phyloP scores from a whole-genome alignment of 2,888 invertebrate genomes.

The Imbricaverruca yamaguchii region DNA sequence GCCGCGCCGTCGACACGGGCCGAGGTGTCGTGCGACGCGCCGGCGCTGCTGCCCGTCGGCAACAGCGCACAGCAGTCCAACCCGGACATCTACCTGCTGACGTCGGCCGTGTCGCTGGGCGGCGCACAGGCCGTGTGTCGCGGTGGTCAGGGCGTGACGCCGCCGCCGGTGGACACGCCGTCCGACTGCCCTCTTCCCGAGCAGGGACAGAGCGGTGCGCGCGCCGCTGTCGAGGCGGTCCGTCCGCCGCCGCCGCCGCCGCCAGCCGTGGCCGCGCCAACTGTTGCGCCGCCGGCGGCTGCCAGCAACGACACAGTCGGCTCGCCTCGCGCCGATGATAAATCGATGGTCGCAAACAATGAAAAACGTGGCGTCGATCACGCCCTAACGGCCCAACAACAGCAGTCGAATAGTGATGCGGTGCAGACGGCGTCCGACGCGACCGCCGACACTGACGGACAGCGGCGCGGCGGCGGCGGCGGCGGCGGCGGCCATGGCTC shows the following conservation, averaged over 20 bases:
- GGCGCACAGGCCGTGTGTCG: not conserved
- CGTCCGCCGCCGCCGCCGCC: not conserved
- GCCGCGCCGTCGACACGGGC: not conserved
- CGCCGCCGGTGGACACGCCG: not conserved
- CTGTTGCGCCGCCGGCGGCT: not conserved
- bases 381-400: not conserved
- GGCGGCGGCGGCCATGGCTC: not conserved
- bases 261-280: not conserved
- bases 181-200: too few relatives aligned
- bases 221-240: not conserved
- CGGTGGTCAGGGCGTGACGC: not conserved
- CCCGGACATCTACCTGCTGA: constrained; percentile 1
- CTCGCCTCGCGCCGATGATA: not conserved
- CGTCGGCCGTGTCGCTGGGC: not conserved
- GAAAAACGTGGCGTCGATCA: constrained; percentile 9
- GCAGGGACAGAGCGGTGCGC: not conserved
- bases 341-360: constrained; percentile 6
- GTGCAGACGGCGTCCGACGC: not conserved
- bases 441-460: not conserved
- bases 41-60: not conserved
- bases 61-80: not conserved
- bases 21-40: not conserved
- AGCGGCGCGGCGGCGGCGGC: not conserved
- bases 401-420: not conserved
- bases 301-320: not conserved